Percentiles rank a stretch among this genome's conserved stretches.
These are phyloP conservation scores for Nomada hirtipes DNA, from an alignment of 2,888 invertebrate genomes.

Conservation along the genomic window DNA sequence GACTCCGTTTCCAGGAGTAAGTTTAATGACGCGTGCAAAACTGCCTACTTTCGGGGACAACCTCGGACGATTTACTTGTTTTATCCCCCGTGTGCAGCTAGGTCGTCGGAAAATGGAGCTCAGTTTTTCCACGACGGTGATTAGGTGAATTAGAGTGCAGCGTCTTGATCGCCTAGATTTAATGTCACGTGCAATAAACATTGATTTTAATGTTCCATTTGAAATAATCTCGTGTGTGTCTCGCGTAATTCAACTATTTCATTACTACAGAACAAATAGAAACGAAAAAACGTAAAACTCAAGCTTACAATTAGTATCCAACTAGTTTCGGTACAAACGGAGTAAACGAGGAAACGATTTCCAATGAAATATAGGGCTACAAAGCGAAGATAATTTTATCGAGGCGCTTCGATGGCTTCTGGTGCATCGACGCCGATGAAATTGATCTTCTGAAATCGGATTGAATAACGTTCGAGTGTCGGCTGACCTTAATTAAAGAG, in stretches of 20 bases:
- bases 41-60: constrained; percentile 12
- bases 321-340: not conserved
- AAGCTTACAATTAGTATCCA: not conserved
- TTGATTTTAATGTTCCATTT: constrained; percentile 5
- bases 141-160: constrained; percentile 40
- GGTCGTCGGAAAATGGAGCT: constrained; percentile 34
- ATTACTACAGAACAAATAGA: not conserved
- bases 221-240: not conserved
- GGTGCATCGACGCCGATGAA: constrained; percentile 2
- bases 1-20: constrained; percentile 2
- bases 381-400: constrained; percentile 33
- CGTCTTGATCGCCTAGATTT: constrained; percentile 23
- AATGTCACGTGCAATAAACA: constrained; percentile 1
- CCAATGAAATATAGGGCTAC: constrained; percentile 12
- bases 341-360: not conserved
- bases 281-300: not conserved
- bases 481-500: constrained; percentile 32
- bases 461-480: not conserved
- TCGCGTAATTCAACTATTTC: not conserved
- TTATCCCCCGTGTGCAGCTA: constrained; percentile 3
- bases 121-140: constrained; percentile 28
- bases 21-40: constrained; percentile 34
- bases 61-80: constrained; percentile 19
- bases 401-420: constrained; percentile 4
- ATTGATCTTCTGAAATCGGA: constrained; percentile 27